Conservation (phyloP, 2,888 invertebrate species). For the Caenorhabditis sp. region DNA sequence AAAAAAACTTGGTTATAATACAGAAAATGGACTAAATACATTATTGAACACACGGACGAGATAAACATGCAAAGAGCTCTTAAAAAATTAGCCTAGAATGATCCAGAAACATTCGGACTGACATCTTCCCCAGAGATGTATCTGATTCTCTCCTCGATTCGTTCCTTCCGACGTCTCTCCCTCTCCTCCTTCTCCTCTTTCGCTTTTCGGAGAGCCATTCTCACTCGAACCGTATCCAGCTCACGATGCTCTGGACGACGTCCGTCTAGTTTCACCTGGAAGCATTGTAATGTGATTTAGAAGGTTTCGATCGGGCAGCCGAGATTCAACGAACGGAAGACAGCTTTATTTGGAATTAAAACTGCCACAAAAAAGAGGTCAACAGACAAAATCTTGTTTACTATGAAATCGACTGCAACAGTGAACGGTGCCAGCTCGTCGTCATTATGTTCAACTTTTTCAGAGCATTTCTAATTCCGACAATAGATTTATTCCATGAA, state of each 20-base stretch:
- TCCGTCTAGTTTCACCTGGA: constrained; percentile 89
- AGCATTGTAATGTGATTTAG: no score
- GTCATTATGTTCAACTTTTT: no score
- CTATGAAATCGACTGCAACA: no score
- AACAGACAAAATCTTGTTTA: no score
- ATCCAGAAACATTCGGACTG: constrained; percentile 39
- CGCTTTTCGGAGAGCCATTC: constrained; percentile 92
- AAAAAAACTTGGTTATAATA: background rate
- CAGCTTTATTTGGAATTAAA: no score
- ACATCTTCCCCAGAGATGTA: constrained; percentile 62
- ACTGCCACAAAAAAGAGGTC: no score
- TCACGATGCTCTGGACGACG: constrained; percentile 92
- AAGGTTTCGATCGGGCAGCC: no score
- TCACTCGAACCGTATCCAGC: constrained; percentile 92
- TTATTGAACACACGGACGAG: background rate
- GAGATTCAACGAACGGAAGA: no score
- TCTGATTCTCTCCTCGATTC: constrained; percentile 68
- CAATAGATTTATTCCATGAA: no score
- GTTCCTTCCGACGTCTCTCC: constrained; percentile 63
- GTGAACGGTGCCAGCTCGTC: no score
- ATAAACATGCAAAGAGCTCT: background rate
- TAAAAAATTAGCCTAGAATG: constrained; percentile 21
- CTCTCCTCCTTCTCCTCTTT: constrained; percentile 85
- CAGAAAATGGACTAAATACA: background rate
- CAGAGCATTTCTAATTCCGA: no score